Evolutionary conservation across 2,797 vertebrate genomes (phyloP), one percentile per base, ranked within the genome.

Genomic region (Neosilurus hyrtlii): DNA sequence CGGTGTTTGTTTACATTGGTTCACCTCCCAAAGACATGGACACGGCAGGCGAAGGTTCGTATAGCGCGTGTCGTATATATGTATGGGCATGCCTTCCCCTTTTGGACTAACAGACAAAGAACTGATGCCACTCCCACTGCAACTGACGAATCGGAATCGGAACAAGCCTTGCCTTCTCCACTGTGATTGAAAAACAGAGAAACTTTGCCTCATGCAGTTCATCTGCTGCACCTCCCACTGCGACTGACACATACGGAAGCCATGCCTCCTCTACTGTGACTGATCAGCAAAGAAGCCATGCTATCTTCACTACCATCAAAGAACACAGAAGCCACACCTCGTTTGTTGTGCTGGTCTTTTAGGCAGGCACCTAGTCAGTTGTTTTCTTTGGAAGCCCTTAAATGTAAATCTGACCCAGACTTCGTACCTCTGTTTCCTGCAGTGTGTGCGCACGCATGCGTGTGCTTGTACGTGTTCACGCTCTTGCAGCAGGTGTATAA

Each of bases 401-500:
- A 68, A 75, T 82, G 78, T 77, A 59, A 74, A 74, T 35, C 35
- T 30, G 54, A 22, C 52, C 52, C 18, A 2, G 24, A 56, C 24
- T 56, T 56, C 35, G 26, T 16, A 57, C 52, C 15, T 72, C 9
- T 9, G n/a, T 52, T 15, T 35, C 72, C 54, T 74, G 18, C 24
- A 1, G 9, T 35, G 18, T 22, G 54, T 22, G 49, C 20, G 68
- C 24, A 43, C 7, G 18, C 3, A 16, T n/a, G 20, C 37, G 1
- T 20, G 72, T 74, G 52, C 2, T 15, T 8, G 8, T 12, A 16
- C 4, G 3, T 35, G 26, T 61, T 66, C 84, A 56, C 68, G 10
- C 65, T 79, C 63, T 15, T 82, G 78, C 54, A 54, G 26, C 74
- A 84, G 82, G 78, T 85, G 84, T 82, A 79, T 87, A 75, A 83